Conservation (phyloP, 1,140 invertebrate species). For the Rhopalosiphum maidis region DNA sequence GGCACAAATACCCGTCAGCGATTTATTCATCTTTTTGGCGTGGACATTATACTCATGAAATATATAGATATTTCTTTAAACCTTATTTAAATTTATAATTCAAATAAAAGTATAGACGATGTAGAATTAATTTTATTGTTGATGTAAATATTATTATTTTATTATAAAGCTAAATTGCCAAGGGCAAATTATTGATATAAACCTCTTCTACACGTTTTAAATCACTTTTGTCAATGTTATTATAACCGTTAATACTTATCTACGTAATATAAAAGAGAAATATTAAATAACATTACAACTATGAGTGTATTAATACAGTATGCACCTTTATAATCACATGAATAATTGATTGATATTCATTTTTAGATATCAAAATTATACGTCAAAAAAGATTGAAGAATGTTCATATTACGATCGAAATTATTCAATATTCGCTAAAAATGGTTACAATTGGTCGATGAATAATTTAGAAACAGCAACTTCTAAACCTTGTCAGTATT, state of each 20-base stretch:
- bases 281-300: neutral
- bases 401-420: constrained; percentile 44
- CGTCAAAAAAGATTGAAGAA: constrained; percentile 35
- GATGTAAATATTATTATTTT: neutral
- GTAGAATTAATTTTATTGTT: neutral
- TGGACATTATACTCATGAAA: neutral
- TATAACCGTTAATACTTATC: neutral
- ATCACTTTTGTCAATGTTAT: neutral
- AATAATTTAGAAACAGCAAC: constrained; percentile 36
- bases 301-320: neutral
- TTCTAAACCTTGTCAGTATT: constrained; percentile 55
- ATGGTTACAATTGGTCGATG: constrained; percentile 46
- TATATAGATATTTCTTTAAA: neutral
- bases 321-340: neutral
- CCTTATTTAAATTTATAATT: neutral
- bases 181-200: neutral
- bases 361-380: neutral
- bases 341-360: neutral
- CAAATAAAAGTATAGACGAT: neutral
- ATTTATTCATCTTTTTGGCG: neutral
- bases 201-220: neutral
- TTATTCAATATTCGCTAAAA: constrained; percentile 30
- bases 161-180: too few species aligned
- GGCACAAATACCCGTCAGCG: neutral
- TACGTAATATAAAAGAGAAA: neutral